Evolutionary conservation across 2,888 invertebrate genomes (phyloP).

Genomic region (Tetragonisca angustula): DNA sequence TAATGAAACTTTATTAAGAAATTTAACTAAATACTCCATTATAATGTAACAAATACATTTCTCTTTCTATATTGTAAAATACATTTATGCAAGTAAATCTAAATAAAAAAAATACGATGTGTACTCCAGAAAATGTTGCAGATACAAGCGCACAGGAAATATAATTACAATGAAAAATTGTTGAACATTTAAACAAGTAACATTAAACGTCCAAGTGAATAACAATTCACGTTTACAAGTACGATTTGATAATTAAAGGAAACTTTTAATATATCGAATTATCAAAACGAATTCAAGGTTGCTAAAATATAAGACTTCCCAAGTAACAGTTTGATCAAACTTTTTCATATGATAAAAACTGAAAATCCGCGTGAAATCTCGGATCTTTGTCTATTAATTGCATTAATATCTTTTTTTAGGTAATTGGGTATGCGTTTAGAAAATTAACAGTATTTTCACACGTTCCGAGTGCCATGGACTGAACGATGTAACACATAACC

Average conservation of each 20-base stretch:
- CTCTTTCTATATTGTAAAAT: background rate
- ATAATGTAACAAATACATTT: background rate
- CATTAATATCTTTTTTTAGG: background rate
- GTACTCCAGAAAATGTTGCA: background rate
- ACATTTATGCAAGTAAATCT: slow-evolving; percentile 3
- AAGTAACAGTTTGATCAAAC: slow-evolving; percentile 3
- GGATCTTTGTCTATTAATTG: background rate
- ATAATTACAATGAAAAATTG: background rate
- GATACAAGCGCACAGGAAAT: background rate
- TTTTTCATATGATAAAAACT: slow-evolving; percentile 17
- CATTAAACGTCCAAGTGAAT: too few species aligned
- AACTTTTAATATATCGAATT: background rate
- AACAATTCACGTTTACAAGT: background rate
- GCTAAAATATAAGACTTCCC: slow-evolving; percentile 27
- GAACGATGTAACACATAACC: slow-evolving; percentile 59
- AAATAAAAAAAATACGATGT: background rate
- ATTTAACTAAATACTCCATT: background rate
- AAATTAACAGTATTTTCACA: slow-evolving; percentile 10
- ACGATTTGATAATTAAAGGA: background rate
- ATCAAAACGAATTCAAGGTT: slow-evolving; percentile 39
- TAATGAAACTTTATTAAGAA: background rate
- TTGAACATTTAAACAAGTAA: background rate
- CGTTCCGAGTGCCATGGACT: slow-evolving; percentile 17
- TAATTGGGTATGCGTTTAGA: background rate
- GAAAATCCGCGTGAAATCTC: slow-evolving; percentile 6